Base-by-base conservation (phyloP, 2,797 vertebrate genomes). In the Poliocrania exsul region DNA sequence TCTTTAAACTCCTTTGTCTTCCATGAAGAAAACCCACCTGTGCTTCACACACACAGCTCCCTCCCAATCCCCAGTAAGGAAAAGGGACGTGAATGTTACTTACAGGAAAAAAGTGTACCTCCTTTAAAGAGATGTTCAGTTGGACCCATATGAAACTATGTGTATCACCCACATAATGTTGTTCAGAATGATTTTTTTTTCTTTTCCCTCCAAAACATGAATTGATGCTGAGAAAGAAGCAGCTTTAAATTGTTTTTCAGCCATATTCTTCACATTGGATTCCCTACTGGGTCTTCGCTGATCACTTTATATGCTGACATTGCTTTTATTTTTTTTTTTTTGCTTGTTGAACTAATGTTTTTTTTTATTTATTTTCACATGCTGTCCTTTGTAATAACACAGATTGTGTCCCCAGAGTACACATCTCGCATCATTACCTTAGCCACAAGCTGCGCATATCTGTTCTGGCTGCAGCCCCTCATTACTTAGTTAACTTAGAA, bases 301-400 rank as follows among this genome's bases (percentile, higher is more conserved):
- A 51, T 47, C 25, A 47, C 5, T 56, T 47, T 21, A 38, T 24
- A 29, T 18, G 15, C 33, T 73, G 38, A 11, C 24, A 4, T 6
- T 7, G 6, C 19, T 11, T 47, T 50, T 61, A 54, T 35, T 28
- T 69, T 33, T 75, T 84, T 57, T 20, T 40, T 75, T 84, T 57
- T 20, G 7, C 23, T 24, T 49, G 5, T 26, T 75, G 9, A 67
- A 85, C 10, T 18, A 16, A 20, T 35, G 2, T 3, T 65, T 90
- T 65, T 90, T 33, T 19, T 4, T 23, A 44, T 46, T 58, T 72
- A 26, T 61, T 74, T 92, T 50, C 57, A 60, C 7, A 38, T 25
- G 5, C 31, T 42, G 38, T 23, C 50, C 31, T 44, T 47, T 3
- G 3, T 8, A 71, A 51, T 28, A 49, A 29, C 0, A 0, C 5